Evolutionary conservation across 2,113 vertebrate species (phyloP).

Genomic region (Dicaeum eximium): DNA sequence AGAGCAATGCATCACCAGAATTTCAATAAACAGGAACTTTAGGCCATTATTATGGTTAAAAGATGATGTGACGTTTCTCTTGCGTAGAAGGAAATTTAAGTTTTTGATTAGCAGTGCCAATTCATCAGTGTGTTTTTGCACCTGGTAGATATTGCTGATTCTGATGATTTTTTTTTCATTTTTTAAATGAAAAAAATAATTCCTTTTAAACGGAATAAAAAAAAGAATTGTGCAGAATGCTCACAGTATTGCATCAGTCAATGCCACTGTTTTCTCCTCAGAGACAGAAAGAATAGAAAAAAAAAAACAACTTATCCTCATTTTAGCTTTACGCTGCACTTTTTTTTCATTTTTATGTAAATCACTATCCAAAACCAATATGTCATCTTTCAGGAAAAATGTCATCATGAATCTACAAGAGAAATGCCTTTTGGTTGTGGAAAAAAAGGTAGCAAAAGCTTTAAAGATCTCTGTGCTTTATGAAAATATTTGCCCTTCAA

Average conservation of each 20-base stretch:
- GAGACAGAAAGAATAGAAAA: background rate
- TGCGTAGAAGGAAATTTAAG: background rate
- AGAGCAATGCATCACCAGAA: background rate
- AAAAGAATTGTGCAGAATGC: background rate
- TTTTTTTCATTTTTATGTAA: constrained; percentile 38
- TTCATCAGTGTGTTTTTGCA: background rate
- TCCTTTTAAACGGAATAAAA: background rate
- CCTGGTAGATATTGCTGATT: background rate
- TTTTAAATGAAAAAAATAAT: background rate
- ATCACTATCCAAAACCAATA: constrained; percentile 16
- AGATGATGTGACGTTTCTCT: background rate
- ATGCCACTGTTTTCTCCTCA: constrained; percentile 44
- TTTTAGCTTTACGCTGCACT: constrained; percentile 17
- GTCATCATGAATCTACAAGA: background rate
- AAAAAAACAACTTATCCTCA: background rate
- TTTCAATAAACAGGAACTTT: background rate
- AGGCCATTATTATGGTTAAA: background rate
- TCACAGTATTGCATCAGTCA: constrained; percentile 56
- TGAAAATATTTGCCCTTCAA: constrained; percentile 1
- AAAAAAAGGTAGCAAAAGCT: background rate
- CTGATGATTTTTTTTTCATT: background rate
- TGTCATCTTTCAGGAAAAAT: background rate
- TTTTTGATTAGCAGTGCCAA: background rate
- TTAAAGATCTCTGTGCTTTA: background rate
- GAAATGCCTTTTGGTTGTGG: background rate